phyloP scores from a whole-genome alignment of 2,113 vertebrate genomes.

The Limnothrissa miodon region DNA sequence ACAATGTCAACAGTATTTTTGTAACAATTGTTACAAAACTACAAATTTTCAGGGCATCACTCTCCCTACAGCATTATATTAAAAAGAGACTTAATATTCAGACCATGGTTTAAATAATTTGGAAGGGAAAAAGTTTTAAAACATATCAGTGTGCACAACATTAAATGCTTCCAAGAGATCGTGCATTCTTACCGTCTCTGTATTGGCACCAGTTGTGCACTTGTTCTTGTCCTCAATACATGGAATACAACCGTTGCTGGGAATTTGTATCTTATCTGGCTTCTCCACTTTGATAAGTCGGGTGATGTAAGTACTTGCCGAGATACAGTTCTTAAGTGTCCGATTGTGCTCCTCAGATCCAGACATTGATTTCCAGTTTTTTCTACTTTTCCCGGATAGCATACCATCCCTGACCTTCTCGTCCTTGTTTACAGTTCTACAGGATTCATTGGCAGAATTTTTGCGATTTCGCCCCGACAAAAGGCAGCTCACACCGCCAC shows the following conservation, averaged over 20 bases:
- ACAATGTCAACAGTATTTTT: neutral
- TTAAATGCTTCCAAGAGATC: neutral
- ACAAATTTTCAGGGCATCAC: neutral
- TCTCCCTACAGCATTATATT: neutral
- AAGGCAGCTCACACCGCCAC: neutral
- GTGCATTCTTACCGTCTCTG: neutral
- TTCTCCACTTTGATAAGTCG: constrained; percentile 86
- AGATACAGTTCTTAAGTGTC: constrained; percentile 48
- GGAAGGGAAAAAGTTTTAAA: neutral
- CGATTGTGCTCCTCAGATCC: constrained; percentile 63
- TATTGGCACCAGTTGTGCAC: neutral
- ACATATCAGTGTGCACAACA: neutral
- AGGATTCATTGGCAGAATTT: neutral
- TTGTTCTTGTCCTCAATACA: neutral
- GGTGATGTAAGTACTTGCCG: constrained; percentile 76
- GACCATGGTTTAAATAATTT: neutral
- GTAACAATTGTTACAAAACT: too few species aligned
- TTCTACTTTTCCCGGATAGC: neutral
- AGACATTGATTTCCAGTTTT: constrained; percentile 9
- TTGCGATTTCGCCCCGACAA: neutral
- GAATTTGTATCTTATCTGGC: constrained; percentile 77
- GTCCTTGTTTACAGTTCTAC: neutral
- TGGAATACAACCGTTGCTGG: constrained; percentile 41
- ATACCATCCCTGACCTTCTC: neutral
- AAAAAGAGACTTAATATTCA: too few species aligned